Conservation (phyloP, 1,140 invertebrate species). For the Eurytemora carolleeae region DNA sequence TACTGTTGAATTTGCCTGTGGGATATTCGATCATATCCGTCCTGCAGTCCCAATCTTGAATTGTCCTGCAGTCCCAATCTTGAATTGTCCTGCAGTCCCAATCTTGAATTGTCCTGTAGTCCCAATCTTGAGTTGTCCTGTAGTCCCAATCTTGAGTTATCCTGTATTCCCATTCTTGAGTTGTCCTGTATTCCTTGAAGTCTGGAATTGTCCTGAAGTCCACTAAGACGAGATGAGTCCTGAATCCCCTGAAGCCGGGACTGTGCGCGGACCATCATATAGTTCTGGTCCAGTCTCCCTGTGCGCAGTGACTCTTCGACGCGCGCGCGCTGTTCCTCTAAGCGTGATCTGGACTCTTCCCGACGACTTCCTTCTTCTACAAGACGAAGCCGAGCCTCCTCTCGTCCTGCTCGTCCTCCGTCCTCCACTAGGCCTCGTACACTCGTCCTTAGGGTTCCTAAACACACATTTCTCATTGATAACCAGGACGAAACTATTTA, state of each 20-base stretch:
- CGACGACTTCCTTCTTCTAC: neutral
- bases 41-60: neutral
- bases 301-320: neutral
- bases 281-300: neutral
- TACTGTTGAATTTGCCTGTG: neutral
- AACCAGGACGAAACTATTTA: too few relatives aligned
- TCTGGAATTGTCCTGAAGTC: neutral
- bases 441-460: neutral
- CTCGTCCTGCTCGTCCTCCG: neutral
- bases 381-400: neutral
- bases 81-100: neutral
- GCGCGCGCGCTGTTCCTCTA: neutral
- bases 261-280: neutral
- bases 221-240: neutral
- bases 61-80: neutral
- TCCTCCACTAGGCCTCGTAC: neutral
- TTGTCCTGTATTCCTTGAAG: too few relatives aligned
- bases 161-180: too few relatives aligned
- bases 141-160: too few relatives aligned
- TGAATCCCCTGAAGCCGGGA: too few relatives aligned
- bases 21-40: neutral
- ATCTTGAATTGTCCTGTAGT: neutral
- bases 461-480: too few relatives aligned
- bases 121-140: too few relatives aligned
- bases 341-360: neutral